Evolutionary conservation across 1,140 invertebrate genomes (phyloP), one percentile per base, ranked within the genome.

Genomic region (Drosophila tani): DNA sequence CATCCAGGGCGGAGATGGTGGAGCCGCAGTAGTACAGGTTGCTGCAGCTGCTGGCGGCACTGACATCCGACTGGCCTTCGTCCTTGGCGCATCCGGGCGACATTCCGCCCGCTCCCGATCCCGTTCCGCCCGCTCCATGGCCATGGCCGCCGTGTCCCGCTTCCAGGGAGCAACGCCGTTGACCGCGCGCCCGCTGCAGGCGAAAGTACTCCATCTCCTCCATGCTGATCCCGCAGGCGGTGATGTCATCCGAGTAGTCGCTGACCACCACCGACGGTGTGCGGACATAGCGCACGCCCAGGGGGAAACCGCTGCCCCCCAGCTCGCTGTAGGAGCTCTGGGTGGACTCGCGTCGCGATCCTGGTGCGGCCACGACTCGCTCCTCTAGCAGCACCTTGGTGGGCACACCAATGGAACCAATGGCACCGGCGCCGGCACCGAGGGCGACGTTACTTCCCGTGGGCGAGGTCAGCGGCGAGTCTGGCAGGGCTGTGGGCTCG

Each of bases 201-300:
- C 94, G 92, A 78, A 95, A 94, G 92, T 95, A 95, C 81, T 95
- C 94, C 78, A 95, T 94, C 84, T 96, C 95, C 77, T 96, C 95
- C 46, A 95, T 93, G 8, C 95, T 95, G 5, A 95, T 94, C 8
- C 95, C 95, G 40, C 95, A 94, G 14, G 94, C 94, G 7, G 94
- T 94, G 19, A 95, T 93, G 73, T 96, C 96, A 84, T 97, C 96
- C 0, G 96, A 97, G 83, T 97, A 97, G 91, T 97, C 97, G 78
- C 96, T 97, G 2, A 97, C 96, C 4, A 97, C 96, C 17, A 97
- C 96, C 19, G 96, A 97, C 0, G 97, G 96, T 0, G 96, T 97
- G 35, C 96, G 92, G 85, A 96, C 96, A 79, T 95, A 96, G 1
- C 96, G 93, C 5, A 93, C 93, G 0, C 83, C 87, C 29, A 55